Percentiles rank a stretch among this genome's conserved stretches.
Conservation (phyloP, 2,797 vertebrate genomes). For the Brotula barbata region DNA sequence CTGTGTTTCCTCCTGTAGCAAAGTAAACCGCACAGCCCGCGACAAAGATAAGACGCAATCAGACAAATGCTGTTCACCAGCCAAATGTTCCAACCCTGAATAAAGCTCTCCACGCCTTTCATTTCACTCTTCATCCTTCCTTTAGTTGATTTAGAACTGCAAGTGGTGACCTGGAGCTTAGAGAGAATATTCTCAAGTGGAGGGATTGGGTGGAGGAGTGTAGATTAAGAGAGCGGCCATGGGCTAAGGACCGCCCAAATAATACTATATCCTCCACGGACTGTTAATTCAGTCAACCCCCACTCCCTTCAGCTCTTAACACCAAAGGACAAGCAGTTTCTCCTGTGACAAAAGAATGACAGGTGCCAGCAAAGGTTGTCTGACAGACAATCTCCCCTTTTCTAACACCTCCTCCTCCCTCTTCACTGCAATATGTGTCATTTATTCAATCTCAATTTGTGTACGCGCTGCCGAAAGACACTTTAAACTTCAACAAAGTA, state of each 20-base stretch:
- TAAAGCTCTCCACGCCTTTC: conserved; percentile 74
- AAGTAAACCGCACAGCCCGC: conserved; percentile 77
- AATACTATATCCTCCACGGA: conserved; percentile 35
- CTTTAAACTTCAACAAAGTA: conserved; percentile 14
- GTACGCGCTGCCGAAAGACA: not conserved
- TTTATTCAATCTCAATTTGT: not conserved
- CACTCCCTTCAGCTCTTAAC: conserved; percentile 44
- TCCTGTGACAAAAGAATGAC: conserved; percentile 81
- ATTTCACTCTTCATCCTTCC: conserved; percentile 53
- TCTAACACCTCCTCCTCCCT: conserved; percentile 15
- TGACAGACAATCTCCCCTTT: conserved; percentile 28
- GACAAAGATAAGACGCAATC: conserved; percentile 85
- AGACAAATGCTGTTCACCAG: conserved; percentile 83
- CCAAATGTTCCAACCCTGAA: conserved; percentile 83
- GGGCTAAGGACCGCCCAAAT: conserved; percentile 37
- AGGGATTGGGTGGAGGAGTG: conserved; percentile 36
- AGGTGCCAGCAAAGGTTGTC: conserved; percentile 78
- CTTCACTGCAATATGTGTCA: conserved; percentile 7
- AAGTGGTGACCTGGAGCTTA: conserved; percentile 39
- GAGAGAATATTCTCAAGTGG: conserved; percentile 37
- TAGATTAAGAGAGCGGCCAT: conserved; percentile 3
- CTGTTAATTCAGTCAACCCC: conserved; percentile 52
- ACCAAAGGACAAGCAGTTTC: conserved; percentile 81
- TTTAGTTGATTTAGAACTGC: conserved; percentile 36
- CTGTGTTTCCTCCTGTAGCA: conserved; percentile 75